Conservation (phyloP, 2,888 invertebrate species). For the Strigamia maritima region DNA sequence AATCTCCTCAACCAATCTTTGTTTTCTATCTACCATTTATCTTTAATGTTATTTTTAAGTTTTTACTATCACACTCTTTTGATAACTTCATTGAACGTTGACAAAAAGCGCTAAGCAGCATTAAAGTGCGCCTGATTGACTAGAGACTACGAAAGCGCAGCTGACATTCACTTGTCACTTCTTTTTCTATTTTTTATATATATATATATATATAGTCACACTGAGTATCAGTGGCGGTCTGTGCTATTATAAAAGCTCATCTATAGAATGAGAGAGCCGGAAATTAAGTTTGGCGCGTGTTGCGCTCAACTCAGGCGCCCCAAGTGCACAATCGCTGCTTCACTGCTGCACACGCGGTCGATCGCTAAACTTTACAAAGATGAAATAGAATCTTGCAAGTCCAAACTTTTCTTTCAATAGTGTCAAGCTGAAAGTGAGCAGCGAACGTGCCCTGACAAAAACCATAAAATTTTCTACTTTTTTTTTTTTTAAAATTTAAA, state of each 20-base stretch:
- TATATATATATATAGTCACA: neutral
- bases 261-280: constrained; percentile 13
- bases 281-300: constrained; percentile 22
- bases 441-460: neutral
- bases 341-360: neutral
- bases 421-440: neutral
- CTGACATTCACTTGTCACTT: neutral
- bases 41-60: too few species aligned
- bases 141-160: neutral
- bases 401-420: neutral
- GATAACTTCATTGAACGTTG: too few species aligned
- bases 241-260: constrained; percentile 21
- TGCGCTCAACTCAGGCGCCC: neutral
- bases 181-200: neutral
- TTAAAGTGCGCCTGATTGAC: neutral
- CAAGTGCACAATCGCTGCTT: constrained; percentile 9
- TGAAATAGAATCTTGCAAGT: constrained; percentile 1
- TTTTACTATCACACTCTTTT: too few species aligned
- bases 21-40: too few species aligned
- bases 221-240: neutral
- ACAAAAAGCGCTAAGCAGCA: neutral
- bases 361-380: constrained; percentile 1
- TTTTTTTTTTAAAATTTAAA: too few species aligned
- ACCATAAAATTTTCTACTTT: neutral
- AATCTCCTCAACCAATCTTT: too few species aligned